A percentile compares a stretch with the other conserved stretches of the same genome.
Evolutionary conservation across 2,888 invertebrate genomes (phyloP).

Genomic region (Agelastica alni): DNA sequence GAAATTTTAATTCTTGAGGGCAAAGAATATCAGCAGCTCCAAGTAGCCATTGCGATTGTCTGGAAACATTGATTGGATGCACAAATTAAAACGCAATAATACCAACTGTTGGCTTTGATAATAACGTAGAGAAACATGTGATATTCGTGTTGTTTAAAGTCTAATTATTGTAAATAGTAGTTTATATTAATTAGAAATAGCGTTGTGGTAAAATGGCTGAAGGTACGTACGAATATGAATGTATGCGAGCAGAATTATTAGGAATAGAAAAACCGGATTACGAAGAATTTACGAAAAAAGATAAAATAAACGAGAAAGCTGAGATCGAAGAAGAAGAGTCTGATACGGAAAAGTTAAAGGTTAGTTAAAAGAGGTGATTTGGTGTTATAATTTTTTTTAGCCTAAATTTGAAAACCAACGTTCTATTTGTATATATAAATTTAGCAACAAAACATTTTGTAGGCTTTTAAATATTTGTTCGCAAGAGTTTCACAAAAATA

Average conservation of each 20-base stretch:
- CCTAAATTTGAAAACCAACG: too few species aligned
- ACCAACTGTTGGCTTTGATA: background rate
- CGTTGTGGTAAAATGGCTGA: constrained; percentile 59
- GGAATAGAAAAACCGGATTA: constrained; percentile 71
- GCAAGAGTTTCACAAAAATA: too few species aligned
- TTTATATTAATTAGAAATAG: constrained; percentile 12
- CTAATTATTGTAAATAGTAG: constrained; percentile 19
- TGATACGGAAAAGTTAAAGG: constrained; percentile 60
- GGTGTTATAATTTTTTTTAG: too few species aligned
- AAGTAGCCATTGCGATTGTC: too few species aligned
- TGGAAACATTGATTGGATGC: constrained; percentile 12
- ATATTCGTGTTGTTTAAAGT: background rate
- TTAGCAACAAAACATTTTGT: too few species aligned
- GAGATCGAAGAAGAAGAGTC: constrained; percentile 59
- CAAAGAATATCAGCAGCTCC: too few species aligned
- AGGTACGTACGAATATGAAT: constrained; percentile 75
- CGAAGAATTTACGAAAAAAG: constrained; percentile 67
- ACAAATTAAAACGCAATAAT: background rate
- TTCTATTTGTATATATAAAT: too few species aligned
- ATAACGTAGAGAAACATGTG: constrained; percentile 7
- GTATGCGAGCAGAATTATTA: constrained; percentile 77
- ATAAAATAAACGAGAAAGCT: constrained; percentile 54
- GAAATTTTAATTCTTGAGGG: too few species aligned
- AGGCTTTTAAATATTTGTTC: too few species aligned
- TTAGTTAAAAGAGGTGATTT: constrained; percentile 46